These are phyloP conservation scores for Paradisaea rubra DNA, from an alignment of 2,113 vertebrate genomes.

Conservation along the genomic window DNA sequence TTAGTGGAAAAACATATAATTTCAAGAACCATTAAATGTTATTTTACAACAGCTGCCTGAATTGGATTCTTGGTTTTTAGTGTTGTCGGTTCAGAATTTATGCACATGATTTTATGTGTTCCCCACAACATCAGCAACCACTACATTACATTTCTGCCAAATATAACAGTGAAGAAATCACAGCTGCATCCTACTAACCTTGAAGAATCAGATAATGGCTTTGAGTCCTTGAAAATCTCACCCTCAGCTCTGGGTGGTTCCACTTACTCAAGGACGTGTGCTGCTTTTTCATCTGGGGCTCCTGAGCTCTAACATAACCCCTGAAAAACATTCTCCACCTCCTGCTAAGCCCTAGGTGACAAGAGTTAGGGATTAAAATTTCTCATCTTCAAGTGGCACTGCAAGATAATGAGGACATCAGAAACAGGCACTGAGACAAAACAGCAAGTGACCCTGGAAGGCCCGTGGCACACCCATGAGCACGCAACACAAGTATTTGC, in stretches of 20 bases:
- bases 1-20: background rate
- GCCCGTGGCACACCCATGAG: background rate
- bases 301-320: background rate
- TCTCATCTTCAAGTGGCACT: background rate
- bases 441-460: background rate
- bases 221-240: background rate
- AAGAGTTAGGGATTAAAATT: conserved; percentile 9
- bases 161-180: background rate
- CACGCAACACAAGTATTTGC: background rate
- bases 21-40: background rate
- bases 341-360: background rate
- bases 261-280: background rate
- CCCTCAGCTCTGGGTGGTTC: background rate
- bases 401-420: background rate
- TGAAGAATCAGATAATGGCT: background rate
- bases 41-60: background rate
- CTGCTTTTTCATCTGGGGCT: background rate
- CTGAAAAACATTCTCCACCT: background rate
- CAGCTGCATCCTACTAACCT: background rate
- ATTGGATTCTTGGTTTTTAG: background rate
- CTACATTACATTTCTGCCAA: background rate
- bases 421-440: background rate
- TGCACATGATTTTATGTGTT: background rate
- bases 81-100: background rate
- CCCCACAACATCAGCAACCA: background rate